Evolutionary conservation across 2,797 vertebrate species (phyloP), one percentile per base, ranked within the genome.

Genomic region (Erpetoichthys calabaricus): DNA sequence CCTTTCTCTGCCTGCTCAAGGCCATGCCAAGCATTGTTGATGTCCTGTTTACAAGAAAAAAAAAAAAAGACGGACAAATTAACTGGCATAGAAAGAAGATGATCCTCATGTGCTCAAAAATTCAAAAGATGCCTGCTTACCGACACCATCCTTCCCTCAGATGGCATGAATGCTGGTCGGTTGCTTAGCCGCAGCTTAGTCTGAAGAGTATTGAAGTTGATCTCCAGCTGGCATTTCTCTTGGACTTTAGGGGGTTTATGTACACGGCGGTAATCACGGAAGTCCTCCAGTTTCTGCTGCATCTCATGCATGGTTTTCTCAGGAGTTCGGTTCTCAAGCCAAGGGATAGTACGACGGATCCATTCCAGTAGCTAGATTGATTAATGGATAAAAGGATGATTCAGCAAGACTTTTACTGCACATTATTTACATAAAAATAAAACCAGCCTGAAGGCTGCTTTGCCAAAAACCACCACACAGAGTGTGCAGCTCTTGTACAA

Each of bases 171-270:
- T 60, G 94, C 94, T 0, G 94, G 94, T 8, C 94, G 75, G 79
- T 92, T 93, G 82, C 88, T 95, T 53, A 98, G 88, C 8, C 94
- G 78, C 60, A 98, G 89, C 61, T 97, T 97, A 7, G 94, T 98
- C 82, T 98, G 94, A 68, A 98, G 77, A 0, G 94, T 98, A 81
- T 98, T 98, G 77, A 98, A 98, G 83, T 92, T 94, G 77, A 97
- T 98, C 80, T 98, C 94, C 65, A 97, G 79, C 76, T 95, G 94
- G 50, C 93, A 94, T 50, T 94, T 94, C 78, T 95, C 94, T 64
- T 96, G 92, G 55, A 91, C 92, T 66, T 93, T 93, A 55, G 94
- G 94, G 0, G 94, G 94, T 53, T 98, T 98, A 72, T 94, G 92
- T 7, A 88, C 84, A 0, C 91, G 79, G 7, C 94, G 86, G 68